Evolutionary conservation across 2,113 vertebrate species (phyloP).

Genomic region (Emydocephalus ijimae): DNA sequence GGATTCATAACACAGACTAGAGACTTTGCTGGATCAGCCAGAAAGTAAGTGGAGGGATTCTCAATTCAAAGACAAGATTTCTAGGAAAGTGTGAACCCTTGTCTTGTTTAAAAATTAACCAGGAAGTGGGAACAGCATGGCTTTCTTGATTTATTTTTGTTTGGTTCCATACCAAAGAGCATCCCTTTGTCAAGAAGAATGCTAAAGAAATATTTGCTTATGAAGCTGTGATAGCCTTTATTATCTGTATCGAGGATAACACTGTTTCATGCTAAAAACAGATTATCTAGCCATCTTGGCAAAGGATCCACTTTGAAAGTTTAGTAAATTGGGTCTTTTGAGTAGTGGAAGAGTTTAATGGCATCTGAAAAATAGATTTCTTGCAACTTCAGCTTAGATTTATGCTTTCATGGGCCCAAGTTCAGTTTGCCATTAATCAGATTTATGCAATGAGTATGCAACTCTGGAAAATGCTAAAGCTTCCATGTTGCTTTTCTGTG

Average conservation of each 20-base stretch:
- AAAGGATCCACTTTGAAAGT: not conserved
- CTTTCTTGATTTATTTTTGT: not conserved
- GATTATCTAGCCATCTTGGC: not conserved
- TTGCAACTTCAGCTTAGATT: not conserved
- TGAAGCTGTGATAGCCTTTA: not conserved
- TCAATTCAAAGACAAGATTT: not conserved
- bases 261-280: not conserved
- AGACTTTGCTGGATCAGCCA: not conserved
- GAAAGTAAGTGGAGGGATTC: not conserved
- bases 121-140: not conserved
- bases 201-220: not conserved
- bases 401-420: not conserved
- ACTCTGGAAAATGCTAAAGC: not conserved
- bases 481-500: not conserved
- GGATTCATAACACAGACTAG: not conserved
- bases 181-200: conserved; percentile 14
- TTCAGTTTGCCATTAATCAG: not conserved
- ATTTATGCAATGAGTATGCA: not conserved
- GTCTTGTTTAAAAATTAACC: conserved; percentile 25
- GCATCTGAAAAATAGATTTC: not conserved
- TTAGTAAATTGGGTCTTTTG: not conserved
- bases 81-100: not conserved
- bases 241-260: not conserved
- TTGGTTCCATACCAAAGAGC: conserved; percentile 1
- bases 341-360: not conserved